Base-by-base conservation (phyloP, 2,888 invertebrate species). In the Caenorhabditis parvicauda region DNA sequence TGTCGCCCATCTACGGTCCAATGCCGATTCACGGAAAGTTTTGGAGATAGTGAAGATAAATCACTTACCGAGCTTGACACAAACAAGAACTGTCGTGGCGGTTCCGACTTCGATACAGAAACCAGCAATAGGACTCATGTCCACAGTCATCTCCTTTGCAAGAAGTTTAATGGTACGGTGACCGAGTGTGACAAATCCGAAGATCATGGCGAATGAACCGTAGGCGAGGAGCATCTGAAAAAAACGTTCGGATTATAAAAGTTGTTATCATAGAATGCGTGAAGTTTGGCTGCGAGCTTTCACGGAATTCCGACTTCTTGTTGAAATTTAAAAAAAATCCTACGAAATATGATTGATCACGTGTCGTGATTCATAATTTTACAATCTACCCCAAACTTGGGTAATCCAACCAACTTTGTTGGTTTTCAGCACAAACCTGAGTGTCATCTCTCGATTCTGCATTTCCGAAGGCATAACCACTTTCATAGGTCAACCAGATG, bases 31-130 rank as follows among this genome's bases (percentile, higher is more conserved):
- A 32, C 14, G 21, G 32, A 32, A 3, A 48, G 19, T 12, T 41
- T 7, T n/a, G 7, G 7, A 9, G 7, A 14, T 12, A 9, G 9
- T 9, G 14, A 41, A 41, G 7, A 21, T 7, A 43, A 43, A 19
- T 39, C 7, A 7, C 41, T 60, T 54, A 50, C 72, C 75, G 1
- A 76, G 22, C 48, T 75, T 73, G 38, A 69, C 69, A 49, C 70
- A 70, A 17, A 76, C 55, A n/a, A 76, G 60, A 1, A 76, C 76
- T 5, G 76, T 76, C 54, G 72, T 75, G 2, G 74, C 74, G 2
- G 75, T 74, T 35, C 74, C 75, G 19, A 76, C 64, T 51, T 72
- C 71, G 51, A 76, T 72, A 39, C 70, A 63, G 60, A 76, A 76
- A 32, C 75, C 75, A 32, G 71, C 66, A 14, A 68, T 62, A n/a